Evolutionary conservation across 1,140 invertebrate genomes (phyloP), one percentile per base, ranked within the genome.

Genomic region (Thalassaphorura encarpata): DNA sequence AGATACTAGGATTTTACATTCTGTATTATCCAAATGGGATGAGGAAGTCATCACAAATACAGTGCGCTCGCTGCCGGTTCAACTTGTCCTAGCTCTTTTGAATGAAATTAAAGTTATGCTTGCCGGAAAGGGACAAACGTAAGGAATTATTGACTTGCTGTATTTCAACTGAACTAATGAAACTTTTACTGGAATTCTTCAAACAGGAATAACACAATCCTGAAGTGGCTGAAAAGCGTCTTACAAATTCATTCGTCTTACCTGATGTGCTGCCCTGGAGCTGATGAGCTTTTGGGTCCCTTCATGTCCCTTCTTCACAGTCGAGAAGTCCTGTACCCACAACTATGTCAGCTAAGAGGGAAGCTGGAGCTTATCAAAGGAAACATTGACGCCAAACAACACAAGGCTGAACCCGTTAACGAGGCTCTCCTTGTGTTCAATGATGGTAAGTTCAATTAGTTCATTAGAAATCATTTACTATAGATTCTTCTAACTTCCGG

Each of bases 191-290:
- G 51, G 24, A 43, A 31, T n/a, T 58, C n/a, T n/a, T 60, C 59
- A 71, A 70, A 47, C 66, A 82, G 80, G 64, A 76, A 78, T 60
- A 73, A 76, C 67, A 76, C 74, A 55, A 79, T 77, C 3, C 64
- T 78, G 2, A 69, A 72, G 36, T 84, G 83, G 83, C 60, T 84
- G 26, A 75, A 77, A 64, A 61, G 70, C 47, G 65, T 83, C 28
- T 64, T 81, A n/a, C 69, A 74, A 51, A 73, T 75, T 15, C 81
- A 84, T 66, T 75, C 80, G 0, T 78, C 78, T 51, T 74, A 82
- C 48, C 62, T 84, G 18, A 73, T 83, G 48, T 74, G 77, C 1
- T 77, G 78, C 68, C 75, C 78, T 13, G 71, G 76, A 40, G 64
- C 77, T 26, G 67, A 69, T 2, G 75, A 77, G n/a, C 54, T 76